Percentiles rank a stretch among this genome's conserved stretches.
phyloP scores from a whole-genome alignment of 1,140 invertebrate genomes.

The Lanistes nyassanus region DNA sequence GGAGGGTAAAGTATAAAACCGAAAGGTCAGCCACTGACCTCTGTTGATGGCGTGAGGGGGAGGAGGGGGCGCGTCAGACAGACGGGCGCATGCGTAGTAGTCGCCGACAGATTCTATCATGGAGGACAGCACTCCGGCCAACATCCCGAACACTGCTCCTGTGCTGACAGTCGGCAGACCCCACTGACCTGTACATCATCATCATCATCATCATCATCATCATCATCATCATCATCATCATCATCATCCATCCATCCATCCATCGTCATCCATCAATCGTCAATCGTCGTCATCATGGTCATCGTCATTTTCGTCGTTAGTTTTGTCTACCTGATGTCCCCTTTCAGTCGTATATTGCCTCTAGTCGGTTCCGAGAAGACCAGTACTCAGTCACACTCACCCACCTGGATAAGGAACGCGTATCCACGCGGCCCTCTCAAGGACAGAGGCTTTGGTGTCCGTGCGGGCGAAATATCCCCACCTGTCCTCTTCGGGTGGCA shows the following conservation, averaged over 20 bases:
- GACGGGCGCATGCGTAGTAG: constrained; percentile 87
- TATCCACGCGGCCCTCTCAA: constrained; percentile 84
- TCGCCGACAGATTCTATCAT: constrained; percentile 81
- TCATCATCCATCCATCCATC: background rate
- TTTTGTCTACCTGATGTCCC: too few relatives aligned
- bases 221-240: too few relatives aligned
- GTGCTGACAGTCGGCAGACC: constrained; percentile 45
- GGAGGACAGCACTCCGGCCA: constrained; percentile 50
- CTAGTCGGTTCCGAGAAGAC: too few relatives aligned
- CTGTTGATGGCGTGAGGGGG: constrained; percentile 83
- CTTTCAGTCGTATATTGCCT: too few relatives aligned
- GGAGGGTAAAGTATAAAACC: too few relatives aligned
- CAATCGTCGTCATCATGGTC: background rate
- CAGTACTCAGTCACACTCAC: background rate
- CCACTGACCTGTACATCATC: constrained; percentile 41
- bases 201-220: too few relatives aligned
- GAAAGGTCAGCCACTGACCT: constrained; percentile 69
- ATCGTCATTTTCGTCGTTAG: background rate
- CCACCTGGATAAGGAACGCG: constrained; percentile 84
- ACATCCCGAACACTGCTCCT: constrained; percentile 47
- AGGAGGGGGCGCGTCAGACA: constrained; percentile 81
- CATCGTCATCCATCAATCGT: background rate
- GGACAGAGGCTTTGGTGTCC: constrained; percentile 79
- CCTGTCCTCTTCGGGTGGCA: constrained; percentile 69
- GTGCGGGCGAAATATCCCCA: constrained; percentile 77